These are phyloP conservation scores for Reticulitermes speratus DNA, from an alignment of 1,140 invertebrate genomes.

Conservation along the genomic window DNA sequence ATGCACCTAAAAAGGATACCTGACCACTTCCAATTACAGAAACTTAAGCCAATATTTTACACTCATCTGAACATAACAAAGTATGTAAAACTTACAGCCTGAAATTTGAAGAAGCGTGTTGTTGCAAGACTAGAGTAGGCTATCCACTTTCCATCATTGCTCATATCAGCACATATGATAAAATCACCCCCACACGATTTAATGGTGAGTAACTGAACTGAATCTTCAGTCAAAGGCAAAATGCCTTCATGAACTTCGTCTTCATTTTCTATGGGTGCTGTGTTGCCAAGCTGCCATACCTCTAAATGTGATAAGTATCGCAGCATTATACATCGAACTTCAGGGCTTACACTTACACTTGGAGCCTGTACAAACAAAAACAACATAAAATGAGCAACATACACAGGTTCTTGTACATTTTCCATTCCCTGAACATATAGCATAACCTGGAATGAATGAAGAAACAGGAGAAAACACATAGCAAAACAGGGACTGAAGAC, in stretches of 20 bases:
- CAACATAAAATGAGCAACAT: too few species aligned
- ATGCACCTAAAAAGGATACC: too few species aligned
- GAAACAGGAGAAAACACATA: too few species aligned
- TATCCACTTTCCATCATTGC: constrained; percentile 64
- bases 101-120: constrained; percentile 65
- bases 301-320: constrained; percentile 51
- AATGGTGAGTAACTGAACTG: constrained; percentile 64
- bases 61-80: too few species aligned
- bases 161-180: constrained; percentile 67
- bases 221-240: constrained; percentile 52
- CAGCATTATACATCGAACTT: constrained; percentile 43
- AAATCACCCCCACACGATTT: constrained; percentile 59
- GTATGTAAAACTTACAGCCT: not conserved
- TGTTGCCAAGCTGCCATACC: constrained; percentile 61
- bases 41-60: too few species aligned
- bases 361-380: not conserved
- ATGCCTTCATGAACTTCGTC: constrained; percentile 36
- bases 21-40: too few species aligned
- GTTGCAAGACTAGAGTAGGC: constrained; percentile 69
- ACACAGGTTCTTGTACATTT: too few species aligned
- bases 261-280: constrained; percentile 38
- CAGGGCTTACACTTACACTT: not conserved
- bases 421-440: too few species aligned
- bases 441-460: too few species aligned
- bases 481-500: too few species aligned